Evolutionary conservation across 2,888 invertebrate genomes (phyloP), one percentile per base, ranked within the genome.

Genomic region (Eupithecia subumbrata): DNA sequence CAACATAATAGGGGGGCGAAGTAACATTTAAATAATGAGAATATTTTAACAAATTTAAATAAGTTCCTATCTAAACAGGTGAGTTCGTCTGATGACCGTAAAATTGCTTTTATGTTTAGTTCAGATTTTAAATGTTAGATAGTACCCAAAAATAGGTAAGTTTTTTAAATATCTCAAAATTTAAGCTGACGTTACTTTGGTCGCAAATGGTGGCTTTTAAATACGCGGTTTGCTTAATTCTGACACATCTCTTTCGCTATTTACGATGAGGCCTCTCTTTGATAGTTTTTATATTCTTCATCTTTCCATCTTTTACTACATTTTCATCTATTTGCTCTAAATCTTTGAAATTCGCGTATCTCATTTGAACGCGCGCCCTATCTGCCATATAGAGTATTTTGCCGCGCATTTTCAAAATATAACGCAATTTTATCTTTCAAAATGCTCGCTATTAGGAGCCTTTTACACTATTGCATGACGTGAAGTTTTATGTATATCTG

Each of bases 381-480:
- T 66, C 52, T 37, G 66, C 70, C 43, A 76, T 76, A 34, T 77
- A 76, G 71, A 30, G 34, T 64, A 63, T 70, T 70, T 71, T 68
- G 45, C 74, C 60, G 69, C 64, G 74, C 64, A 74, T 76, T 34
- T 69, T 16, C 14, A 16, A 71, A 71, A 5, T 12, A 67, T 16
- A 70, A 40, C 56, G 45, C 11, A 68, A 68, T 16, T 37, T 22
- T n/a, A 40, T 68, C 4, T 64, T 64, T 64, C 25, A 63, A 83
- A 82, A 86, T 87, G 89, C 89, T 92, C 90, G 91, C 90, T 87
- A 80, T 84, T 87, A 82, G 83, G 80, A 87, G 90, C 89, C 91
- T 91, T 91, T 91, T 87, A 90, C 91, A 92, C 89, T 91, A 92
- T 91, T 92, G 94, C 94, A 93, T 89, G 90, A 89, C 84, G 81